Percentiles rank a stretch among this genome's conserved stretches.
Evolutionary conservation across 1,140 invertebrate genomes (phyloP).

Genomic region (Babylonia areolata): DNA sequence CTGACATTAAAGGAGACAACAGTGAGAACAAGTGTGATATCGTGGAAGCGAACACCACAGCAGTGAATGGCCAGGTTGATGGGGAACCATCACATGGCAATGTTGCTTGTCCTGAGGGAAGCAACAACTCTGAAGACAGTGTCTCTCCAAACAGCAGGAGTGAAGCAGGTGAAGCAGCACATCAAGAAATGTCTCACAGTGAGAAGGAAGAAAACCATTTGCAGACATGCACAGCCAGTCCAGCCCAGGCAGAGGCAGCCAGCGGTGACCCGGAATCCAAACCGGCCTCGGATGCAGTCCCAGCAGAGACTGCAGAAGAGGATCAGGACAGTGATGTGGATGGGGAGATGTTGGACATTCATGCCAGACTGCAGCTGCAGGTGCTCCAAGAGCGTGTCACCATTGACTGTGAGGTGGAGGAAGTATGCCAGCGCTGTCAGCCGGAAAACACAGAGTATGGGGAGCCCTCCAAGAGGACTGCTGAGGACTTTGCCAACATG

Average conservation of each 20-base stretch:
- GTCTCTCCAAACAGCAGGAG: too few species aligned
- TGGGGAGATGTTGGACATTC: not conserved
- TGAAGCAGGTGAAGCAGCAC: too few species aligned
- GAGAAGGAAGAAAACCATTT: too few species aligned
- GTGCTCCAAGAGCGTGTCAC: slow-evolving; percentile 9
- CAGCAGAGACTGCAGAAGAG: not conserved
- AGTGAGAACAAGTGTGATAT: not conserved
- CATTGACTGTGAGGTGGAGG: slow-evolving; percentile 22
- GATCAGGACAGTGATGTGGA: not conserved
- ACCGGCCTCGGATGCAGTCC: not conserved
- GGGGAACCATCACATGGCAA: too few species aligned
- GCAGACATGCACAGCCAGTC: too few species aligned
- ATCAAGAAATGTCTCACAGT: too few species aligned
- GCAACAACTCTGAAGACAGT: too few species aligned
- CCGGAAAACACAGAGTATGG: slow-evolving; percentile 3
- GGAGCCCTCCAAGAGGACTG: slow-evolving; percentile 35
- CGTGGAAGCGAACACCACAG: not conserved
- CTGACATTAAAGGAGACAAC: not conserved
- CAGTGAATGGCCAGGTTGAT: not conserved
- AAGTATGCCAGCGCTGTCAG: slow-evolving; percentile 14
- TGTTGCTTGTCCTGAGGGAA: too few species aligned
- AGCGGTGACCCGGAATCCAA: not conserved
- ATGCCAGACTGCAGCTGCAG: not conserved
- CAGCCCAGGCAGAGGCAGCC: not conserved
- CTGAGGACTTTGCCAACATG: slow-evolving; percentile 56